Evolutionary conservation across 2,888 invertebrate genomes (phyloP).

Genomic region (Mythimna lalbum): DNA sequence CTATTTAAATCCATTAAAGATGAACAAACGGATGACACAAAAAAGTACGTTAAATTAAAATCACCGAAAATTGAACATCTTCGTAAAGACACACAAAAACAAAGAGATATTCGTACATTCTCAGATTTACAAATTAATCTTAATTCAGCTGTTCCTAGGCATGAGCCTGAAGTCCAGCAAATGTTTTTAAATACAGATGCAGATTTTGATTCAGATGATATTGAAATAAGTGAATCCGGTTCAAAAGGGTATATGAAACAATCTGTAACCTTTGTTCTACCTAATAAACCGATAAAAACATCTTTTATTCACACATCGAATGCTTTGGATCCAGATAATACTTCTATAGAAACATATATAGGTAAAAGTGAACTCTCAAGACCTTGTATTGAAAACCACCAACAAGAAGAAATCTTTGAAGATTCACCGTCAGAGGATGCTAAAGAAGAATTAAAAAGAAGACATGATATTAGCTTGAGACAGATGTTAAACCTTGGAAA

Average conservation of each 20-base stretch:
- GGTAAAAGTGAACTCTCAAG: neutral
- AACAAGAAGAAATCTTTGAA: constrained; percentile 11
- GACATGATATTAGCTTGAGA: constrained; percentile 41
- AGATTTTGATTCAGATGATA: too few relatives aligned
- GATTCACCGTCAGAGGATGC: constrained; percentile 27
- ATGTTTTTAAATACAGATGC: constrained; percentile 16
- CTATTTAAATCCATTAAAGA: constrained; percentile 70
- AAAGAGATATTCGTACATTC: constrained; percentile 22
- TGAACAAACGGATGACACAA: constrained; percentile 66
- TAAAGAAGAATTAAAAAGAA: constrained; percentile 39
- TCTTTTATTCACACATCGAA: neutral
- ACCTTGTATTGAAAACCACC: constrained; percentile 12
- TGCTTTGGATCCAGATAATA: neutral
- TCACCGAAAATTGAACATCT: constrained; percentile 62
- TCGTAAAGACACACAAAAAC: constrained; percentile 55
- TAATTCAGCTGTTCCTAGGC: constrained; percentile 11
- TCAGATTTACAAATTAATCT: constrained; percentile 51
- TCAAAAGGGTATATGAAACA: neutral
- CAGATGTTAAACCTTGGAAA: constrained; percentile 15
- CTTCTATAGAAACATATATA: neutral
- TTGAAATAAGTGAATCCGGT: neutral
- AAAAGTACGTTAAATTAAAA: constrained; percentile 64
- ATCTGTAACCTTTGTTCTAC: constrained; percentile 8
- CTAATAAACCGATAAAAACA: neutral
- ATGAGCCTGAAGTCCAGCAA: constrained; percentile 25